Percentiles rank a stretch among this genome's conserved stretches.
Evolutionary conservation across 2,797 vertebrate species (phyloP).

Genomic region (Chromis chromis): DNA sequence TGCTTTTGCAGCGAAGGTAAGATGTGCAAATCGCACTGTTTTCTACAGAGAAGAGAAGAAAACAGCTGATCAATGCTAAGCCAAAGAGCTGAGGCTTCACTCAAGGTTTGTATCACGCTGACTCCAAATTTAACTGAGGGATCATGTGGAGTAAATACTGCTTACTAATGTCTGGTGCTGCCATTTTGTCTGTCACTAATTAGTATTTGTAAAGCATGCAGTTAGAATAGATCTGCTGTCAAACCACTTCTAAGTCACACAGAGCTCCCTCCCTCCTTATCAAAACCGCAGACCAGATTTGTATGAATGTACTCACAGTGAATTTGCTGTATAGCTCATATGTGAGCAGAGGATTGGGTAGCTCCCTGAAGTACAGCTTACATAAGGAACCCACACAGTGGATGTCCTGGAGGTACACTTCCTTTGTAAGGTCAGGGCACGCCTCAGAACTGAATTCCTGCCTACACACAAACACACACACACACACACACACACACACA

Average conservation of each 20-base stretch:
- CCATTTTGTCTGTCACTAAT: conserved; percentile 13
- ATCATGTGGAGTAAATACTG: conserved; percentile 3
- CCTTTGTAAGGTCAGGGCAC: conserved; percentile 95
- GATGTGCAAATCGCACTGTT: conserved; percentile 17
- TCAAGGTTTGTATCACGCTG: conserved; percentile 4
- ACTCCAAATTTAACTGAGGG: conserved; percentile 13
- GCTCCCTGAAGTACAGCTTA: conserved; percentile 98
- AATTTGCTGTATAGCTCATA: conserved; percentile 90
- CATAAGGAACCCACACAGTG: conserved; percentile 98
- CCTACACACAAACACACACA: conserved; percentile 80
- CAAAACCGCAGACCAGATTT: conserved; percentile 10
- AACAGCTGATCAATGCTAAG: conserved; percentile 23
- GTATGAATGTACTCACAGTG: conserved; percentile 75
- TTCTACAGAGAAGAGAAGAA: conserved; percentile 19
- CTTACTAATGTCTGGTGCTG: conserved; percentile 4
- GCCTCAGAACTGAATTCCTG: conserved; percentile 97
- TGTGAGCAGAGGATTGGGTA: conserved; percentile 97
- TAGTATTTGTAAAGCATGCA: conserved; percentile 2
- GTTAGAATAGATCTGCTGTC: conserved; percentile 5
- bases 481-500: conserved; percentile 28
- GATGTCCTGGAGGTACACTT: conserved; percentile 99
- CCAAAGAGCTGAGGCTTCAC: not conserved
- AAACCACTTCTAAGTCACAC: not conserved
- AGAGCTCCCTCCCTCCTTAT: not conserved
- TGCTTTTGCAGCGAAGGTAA: conserved; percentile 9